Conservation (phyloP, 1,140 invertebrate species). For the Capitella teleta region DNA sequence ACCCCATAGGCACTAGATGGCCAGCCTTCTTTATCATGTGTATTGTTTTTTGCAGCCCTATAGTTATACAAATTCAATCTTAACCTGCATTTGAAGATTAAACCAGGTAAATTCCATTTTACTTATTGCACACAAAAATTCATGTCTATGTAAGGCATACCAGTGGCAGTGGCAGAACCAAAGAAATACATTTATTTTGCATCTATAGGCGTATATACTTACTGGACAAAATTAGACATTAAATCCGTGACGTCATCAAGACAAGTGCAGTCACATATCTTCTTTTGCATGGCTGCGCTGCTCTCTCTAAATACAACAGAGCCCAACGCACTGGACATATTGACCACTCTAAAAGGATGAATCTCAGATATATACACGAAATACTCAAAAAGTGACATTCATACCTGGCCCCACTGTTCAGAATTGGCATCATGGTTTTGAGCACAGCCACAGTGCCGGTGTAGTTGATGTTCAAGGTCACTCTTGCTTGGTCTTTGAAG, state of each 20-base stretch:
- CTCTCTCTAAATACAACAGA: conserved; percentile 40
- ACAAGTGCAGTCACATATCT: conserved; percentile 42
- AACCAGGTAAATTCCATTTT: no score
- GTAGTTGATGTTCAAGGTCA: conserved; percentile 59
- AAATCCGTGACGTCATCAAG: conserved; percentile 48
- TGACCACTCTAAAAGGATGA: conserved; percentile 56
- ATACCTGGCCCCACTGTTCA: no score
- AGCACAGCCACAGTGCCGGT: conserved; percentile 55
- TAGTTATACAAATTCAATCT: no score
- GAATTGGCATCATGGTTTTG: conserved; percentile 54
- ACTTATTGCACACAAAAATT: no score
- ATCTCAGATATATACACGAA: conserved; percentile 5
- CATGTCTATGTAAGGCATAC: no score
- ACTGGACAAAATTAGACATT: conserved; percentile 56
- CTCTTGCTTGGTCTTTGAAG: conserved; percentile 55
- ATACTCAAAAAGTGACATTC: no score
- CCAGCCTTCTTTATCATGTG: conserved; percentile 25
- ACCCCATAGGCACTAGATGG: no score
- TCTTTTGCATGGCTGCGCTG: conserved; percentile 35
- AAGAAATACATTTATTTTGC: no score
- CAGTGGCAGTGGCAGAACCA: no score
- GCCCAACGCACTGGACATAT: conserved; percentile 55
- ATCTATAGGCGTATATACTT: no score
- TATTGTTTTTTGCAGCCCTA: conserved; percentile 53
- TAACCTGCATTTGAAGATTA: no score